Evolutionary conservation across 64 coral and sea anemone species (phyloP).

Genomic region (Montipora cactus): DNA sequence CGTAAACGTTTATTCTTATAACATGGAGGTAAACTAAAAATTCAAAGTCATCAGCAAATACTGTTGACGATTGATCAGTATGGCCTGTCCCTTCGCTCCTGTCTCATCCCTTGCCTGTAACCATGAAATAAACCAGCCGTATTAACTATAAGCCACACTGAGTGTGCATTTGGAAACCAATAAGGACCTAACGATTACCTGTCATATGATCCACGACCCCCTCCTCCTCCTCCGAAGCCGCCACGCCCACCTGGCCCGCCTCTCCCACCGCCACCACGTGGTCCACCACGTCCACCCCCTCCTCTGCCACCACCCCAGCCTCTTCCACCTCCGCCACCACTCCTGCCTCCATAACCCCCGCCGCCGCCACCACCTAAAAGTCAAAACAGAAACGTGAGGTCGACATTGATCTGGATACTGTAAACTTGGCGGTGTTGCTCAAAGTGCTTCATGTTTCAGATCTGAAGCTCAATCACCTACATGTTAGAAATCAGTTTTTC

Average conservation of each 20-base stretch:
- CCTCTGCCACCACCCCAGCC: constrained; percentile 38
- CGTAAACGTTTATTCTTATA: neutral
- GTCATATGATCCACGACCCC: constrained; percentile 61
- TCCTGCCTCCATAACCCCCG: constrained; percentile 42
- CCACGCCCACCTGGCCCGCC: constrained; percentile 57
- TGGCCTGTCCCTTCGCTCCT: constrained; percentile 74
- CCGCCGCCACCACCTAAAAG: constrained; percentile 39
- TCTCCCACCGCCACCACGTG: constrained; percentile 53
- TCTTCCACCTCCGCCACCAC: constrained; percentile 54
- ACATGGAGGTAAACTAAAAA: neutral
- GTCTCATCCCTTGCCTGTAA: constrained; percentile 63
- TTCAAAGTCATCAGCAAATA: neutral
- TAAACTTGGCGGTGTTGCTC: neutral
- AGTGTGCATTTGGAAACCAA: neutral
- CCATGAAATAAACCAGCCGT: neutral
- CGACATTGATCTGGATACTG: neutral
- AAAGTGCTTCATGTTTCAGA: neutral
- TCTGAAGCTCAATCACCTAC: too few relatives aligned
- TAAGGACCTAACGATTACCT: constrained; percentile 21
- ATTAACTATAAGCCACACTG: neutral
- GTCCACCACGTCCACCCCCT: constrained; percentile 41
- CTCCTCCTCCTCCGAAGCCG: constrained; percentile 33
- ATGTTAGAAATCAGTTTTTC: too few relatives aligned
- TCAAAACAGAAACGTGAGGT: neutral
- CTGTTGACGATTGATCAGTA: neutral